A percentile compares a stretch with the other conserved stretches of the same genome.
Evolutionary conservation across 2,797 vertebrate species (phyloP).

Genomic region (Hephaestus fuliginosus): DNA sequence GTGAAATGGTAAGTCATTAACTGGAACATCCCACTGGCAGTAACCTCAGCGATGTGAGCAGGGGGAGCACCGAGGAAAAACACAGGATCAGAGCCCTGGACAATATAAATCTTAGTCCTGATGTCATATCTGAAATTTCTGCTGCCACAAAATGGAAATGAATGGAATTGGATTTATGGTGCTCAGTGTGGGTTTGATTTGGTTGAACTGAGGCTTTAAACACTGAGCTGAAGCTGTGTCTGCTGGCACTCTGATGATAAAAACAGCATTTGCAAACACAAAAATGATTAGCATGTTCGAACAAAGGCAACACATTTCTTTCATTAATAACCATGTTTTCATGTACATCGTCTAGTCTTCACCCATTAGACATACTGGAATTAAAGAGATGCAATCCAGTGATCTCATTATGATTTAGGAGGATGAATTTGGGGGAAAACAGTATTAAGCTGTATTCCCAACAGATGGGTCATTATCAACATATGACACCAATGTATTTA

Average conservation of each 20-base stretch:
- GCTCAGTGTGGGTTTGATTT: neutral
- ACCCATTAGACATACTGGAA: neutral
- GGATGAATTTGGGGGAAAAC: neutral
- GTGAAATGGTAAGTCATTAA: neutral
- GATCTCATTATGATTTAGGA: constrained; percentile 6
- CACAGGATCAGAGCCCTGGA: neutral
- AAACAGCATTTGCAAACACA: neutral
- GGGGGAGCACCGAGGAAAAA: neutral
- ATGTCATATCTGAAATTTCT: neutral
- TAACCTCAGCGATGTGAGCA: neutral
- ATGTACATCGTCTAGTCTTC: neutral
- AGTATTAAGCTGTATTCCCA: constrained; percentile 25
- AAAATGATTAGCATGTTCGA: neutral
- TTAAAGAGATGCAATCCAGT: neutral
- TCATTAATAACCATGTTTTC: neutral
- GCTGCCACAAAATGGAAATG: neutral
- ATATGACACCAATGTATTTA: constrained; percentile 5
- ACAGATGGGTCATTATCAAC: constrained; percentile 51
- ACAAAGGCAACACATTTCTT: neutral
- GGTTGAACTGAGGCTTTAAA: neutral
- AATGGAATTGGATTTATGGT: neutral
- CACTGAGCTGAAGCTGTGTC: neutral
- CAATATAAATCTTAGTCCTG: too few species aligned
- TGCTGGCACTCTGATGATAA: neutral
- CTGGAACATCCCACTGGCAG: neutral